Conservation (phyloP, 2,797 vertebrate genomes). For the Champsocephalus esox region DNA sequence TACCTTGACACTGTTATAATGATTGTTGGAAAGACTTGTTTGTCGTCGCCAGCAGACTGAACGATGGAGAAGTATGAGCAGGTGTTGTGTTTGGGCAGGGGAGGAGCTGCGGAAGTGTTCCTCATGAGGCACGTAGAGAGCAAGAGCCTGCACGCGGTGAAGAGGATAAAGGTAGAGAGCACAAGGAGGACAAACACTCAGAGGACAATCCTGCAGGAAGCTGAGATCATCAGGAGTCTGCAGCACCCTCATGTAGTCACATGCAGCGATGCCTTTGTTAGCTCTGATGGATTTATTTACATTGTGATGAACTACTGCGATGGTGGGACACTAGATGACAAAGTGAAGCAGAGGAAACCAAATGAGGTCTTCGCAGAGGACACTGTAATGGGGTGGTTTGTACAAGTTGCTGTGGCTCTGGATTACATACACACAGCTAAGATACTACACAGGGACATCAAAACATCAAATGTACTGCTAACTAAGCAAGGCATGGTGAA, state of each 20-base stretch:
- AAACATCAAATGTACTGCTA: constrained; percentile 87
- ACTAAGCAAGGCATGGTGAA: constrained; percentile 84
- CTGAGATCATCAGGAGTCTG: constrained; percentile 82
- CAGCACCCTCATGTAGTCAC: constrained; percentile 84
- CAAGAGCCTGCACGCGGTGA: constrained; percentile 82
- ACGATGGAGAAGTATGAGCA: constrained; percentile 84
- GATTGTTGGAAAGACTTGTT: neutral
- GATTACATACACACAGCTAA: constrained; percentile 82
- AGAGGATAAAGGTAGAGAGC: constrained; percentile 79
- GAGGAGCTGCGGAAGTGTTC: constrained; percentile 84
- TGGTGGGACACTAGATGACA: constrained; percentile 85
- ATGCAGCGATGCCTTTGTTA: constrained; percentile 81
- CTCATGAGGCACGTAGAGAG: constrained; percentile 81
- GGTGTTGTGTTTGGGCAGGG: constrained; percentile 81
- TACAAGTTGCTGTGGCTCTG: constrained; percentile 83
- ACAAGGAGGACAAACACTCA: constrained; percentile 64
- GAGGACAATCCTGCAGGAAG: constrained; percentile 82
- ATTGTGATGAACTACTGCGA: constrained; percentile 89
- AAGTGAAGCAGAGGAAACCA: constrained; percentile 75
- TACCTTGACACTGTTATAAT: neutral
- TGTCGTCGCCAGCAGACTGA: too few species aligned
- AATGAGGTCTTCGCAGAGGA: constrained; percentile 75
- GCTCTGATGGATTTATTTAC: constrained; percentile 74
- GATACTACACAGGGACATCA: constrained; percentile 88
- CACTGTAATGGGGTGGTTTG: constrained; percentile 84